A percentile compares a stretch with the other conserved stretches of the same genome.
Evolutionary conservation across 2,888 invertebrate species (phyloP).

Genomic region (Epinotia demarniana): DNA sequence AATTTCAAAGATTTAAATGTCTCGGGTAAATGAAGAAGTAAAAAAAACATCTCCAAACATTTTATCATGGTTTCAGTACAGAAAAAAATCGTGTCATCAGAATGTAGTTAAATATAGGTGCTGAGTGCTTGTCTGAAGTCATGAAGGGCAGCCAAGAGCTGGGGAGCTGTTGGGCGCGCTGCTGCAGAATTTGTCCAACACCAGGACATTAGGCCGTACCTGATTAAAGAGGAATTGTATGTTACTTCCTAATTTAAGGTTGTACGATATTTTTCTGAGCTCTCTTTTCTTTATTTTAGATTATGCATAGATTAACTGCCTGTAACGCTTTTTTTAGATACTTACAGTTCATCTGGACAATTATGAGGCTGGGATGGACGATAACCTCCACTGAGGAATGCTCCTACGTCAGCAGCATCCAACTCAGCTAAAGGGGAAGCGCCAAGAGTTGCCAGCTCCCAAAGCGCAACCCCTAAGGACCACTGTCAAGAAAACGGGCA

Average conservation of each 20-base stretch:
- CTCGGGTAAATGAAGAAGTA: conserved; percentile 1
- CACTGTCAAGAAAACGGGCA: conserved; percentile 84
- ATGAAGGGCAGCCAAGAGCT: conserved; percentile 88
- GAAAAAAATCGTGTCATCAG: conserved; percentile 12
- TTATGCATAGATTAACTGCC: conserved; percentile 5
- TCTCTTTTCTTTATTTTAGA: background rate
- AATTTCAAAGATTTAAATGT: conserved; percentile 48
- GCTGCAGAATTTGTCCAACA: conserved; percentile 88
- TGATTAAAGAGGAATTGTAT: conserved; percentile 53
- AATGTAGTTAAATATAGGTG: conserved; percentile 84
- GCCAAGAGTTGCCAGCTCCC: conserved; percentile 96
- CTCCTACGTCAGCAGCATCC: conserved; percentile 96
- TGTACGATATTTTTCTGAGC: background rate
- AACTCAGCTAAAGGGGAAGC: conserved; percentile 96
- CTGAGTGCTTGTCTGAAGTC: conserved; percentile 89
- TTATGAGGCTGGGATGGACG: conserved; percentile 95
- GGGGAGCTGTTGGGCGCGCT: conserved; percentile 88
- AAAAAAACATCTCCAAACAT: background rate
- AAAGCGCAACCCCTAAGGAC: conserved; percentile 97
- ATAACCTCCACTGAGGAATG: conserved; percentile 94
- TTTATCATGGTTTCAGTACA: background rate
- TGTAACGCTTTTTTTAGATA: conserved; percentile 54
- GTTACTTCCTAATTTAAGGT: background rate
- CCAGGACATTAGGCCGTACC: conserved; percentile 90
- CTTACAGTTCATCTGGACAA: conserved; percentile 98